Evolutionary conservation across 37 sponge, comb jelly and placozoan species (phyloP), one percentile per base, ranked within the genome.

Genomic region (Mnemiopsis leidyi): DNA sequence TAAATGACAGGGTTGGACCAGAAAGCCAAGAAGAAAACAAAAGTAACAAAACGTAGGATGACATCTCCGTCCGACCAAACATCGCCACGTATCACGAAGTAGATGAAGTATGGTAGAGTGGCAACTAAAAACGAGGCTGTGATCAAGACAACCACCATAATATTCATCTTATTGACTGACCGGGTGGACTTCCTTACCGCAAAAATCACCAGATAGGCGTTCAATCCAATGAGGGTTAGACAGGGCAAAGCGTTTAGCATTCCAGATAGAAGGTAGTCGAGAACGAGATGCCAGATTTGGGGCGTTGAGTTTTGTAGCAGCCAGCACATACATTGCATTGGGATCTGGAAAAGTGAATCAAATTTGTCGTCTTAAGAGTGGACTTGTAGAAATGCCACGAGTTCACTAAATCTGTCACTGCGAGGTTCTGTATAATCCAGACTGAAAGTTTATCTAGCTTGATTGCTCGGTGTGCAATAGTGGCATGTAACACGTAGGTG

Each of bases 391-490:
- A 48, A 48, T 48, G 61, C n/a, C n/a, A n/a, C n/a, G n/a, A n/a
- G n/a, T n/a, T n/a, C n/a, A n/a, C n/a, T n/a, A 71, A 25, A 25
- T 71, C 75, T 18, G 75, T 7, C 5, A 71, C 75, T 5, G 30
- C 25, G 7, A 71, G n/a, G 3, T 23, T 71, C 75, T 71, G 75
- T 3, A 71, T 71, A 7, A 71, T 71, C 7, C 75, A 71, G 30
- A 71, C 20, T 13, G 75, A 71, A 5, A 71, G 75, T 71, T 71
- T 71, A 25, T 71, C 75, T 25, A 71, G 25, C n/a, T 71, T 71
- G 5, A 71, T 71, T 3, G 75, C 75, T n/a, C 75, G 7, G 30
- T 71, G 75, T 7, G 3, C 5, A 2, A 71, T 25, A n/a, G 75
- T 71, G 25, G 75, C 5, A 25, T 29, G 20, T n/a, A 71, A 2